A percentile compares a stretch with the other conserved stretches of the same genome.
Conservation (phyloP, 23 tunicate species). For the Diplosoma virens region DNA sequence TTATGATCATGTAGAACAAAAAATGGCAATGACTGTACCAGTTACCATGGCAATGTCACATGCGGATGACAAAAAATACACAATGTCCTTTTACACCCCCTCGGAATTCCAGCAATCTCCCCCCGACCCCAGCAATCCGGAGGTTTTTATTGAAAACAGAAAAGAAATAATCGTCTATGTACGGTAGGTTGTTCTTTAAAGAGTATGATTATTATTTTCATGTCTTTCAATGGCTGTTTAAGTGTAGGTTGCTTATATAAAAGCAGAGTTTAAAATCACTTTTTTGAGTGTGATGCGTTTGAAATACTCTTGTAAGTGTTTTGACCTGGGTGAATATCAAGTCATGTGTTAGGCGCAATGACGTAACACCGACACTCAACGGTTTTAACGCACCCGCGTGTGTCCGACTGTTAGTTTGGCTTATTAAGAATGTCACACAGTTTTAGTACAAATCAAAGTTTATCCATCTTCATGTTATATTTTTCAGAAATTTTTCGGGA, state of each 20-base stretch:
- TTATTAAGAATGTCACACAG: not conserved
- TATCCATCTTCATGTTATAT: not conserved
- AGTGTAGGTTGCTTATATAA: too few relatives aligned
- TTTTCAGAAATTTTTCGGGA: conserved; percentile 39
- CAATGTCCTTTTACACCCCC: conserved; percentile 60
- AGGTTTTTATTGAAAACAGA: conserved; percentile 26
- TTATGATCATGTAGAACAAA: conserved; percentile 6
- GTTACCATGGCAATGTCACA: conserved; percentile 27
- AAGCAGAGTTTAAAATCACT: too few relatives aligned
- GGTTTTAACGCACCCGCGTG: too few relatives aligned
- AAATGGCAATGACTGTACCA: conserved; percentile 68
- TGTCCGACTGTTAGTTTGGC: too few relatives aligned
- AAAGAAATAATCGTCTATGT: conserved; percentile 46
- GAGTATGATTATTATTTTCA: not conserved
- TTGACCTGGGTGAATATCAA: too few relatives aligned
- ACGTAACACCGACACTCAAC: too few relatives aligned
- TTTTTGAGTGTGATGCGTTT: too few relatives aligned
- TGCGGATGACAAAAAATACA: not conserved
- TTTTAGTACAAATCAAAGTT: not conserved
- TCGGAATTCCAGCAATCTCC: conserved; percentile 24
- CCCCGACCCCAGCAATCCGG: conserved; percentile 50
- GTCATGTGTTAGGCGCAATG: too few relatives aligned
- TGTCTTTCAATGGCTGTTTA: not conserved
- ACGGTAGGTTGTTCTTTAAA: conserved; percentile 18
- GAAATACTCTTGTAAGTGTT: too few relatives aligned